Base-by-base conservation (phyloP, 1,140 invertebrate genomes). In the Meloidogyne hapla region DNA sequence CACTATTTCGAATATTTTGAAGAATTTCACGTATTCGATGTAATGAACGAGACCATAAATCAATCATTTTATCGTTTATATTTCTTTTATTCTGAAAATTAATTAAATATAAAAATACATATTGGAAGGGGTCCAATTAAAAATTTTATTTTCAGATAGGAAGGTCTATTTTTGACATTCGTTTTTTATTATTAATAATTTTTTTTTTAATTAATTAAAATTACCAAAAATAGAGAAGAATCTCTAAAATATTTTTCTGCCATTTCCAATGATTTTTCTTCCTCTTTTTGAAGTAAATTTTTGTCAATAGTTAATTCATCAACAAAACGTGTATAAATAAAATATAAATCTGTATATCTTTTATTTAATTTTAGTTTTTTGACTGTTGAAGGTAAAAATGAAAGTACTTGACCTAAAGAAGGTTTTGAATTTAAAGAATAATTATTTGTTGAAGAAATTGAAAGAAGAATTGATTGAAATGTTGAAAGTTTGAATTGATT, bases 1-100 rank as follows among this genome's bases (percentile, higher is more conserved):
- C n/a, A 21, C n/a, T 28, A 8, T 28, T 70, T 45, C 28, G 69
- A 0, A 45, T 23, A 28, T 33, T 42, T 45, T 26, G 38, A 23
- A 70, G 8, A 25, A 33, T 28, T n/a, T 26, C 69, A n/a, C 69
- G 69, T 45, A 70, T 70, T 25, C 69, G 38, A 70, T 70, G 69
- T 70, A 28, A 25, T 2, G 69, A 70, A 26, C 61, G 69, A 2
- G 69, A 45, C 69, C 69, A 70, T 6, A 61, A 28, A 28, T 70
- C 45, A 26, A 70, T 21, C 69, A 70, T 70, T 70, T 70, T 70
- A 28, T 70, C 69, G 18, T 70, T 70, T 18, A 70, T 70, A 28
- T 70, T 70, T 26, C 40, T 15, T 8, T 61, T 45, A 21, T 70
- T 70, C 69, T 70, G 18, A 56, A 56, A 33, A 33, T 6, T n/a